These are phyloP conservation scores for Zenarchopterus dispar DNA, from an alignment of 2,797 vertebrate species.

Conservation along the genomic window DNA sequence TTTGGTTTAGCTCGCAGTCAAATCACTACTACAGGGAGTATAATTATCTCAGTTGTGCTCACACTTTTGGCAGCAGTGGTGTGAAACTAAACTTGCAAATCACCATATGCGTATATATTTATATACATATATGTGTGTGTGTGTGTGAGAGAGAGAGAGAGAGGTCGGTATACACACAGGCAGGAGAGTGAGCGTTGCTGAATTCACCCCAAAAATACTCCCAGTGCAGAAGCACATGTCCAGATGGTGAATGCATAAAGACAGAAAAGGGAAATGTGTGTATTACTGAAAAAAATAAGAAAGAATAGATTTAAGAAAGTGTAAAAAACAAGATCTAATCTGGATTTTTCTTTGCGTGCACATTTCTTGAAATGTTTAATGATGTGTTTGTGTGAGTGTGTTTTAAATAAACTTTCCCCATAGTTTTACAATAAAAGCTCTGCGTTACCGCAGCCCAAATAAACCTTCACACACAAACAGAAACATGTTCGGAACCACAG, in stretches of 20 bases:
- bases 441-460: slow-evolving; percentile 18
- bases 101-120: not conserved
- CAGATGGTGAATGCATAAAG: slow-evolving; percentile 15
- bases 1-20: not conserved
- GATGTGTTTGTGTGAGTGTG: slow-evolving; percentile 10
- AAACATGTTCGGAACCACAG: slow-evolving; percentile 19
- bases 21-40: slow-evolving; percentile 18
- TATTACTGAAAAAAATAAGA: no score
- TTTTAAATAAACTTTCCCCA: slow-evolving; percentile 28
- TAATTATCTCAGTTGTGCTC: slow-evolving; percentile 57
- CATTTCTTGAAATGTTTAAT: no score
- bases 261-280: no score
- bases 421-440: slow-evolving; percentile 28
- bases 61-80: slow-evolving; percentile 60
- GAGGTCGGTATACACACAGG: not conserved
- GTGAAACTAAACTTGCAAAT: slow-evolving; percentile 52
- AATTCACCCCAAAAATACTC: slow-evolving; percentile 18
- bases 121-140: no score
- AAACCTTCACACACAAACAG: slow-evolving; percentile 19
- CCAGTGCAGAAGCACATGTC: slow-evolving; percentile 18
- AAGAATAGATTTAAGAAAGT: no score
- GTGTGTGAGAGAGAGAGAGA: slow-evolving; percentile 18
- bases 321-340: no score
- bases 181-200: not conserved
- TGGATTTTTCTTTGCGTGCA: no score